Conservation (phyloP, 2,888 invertebrate species). For the Marasmarcha lunaedactyla region DNA sequence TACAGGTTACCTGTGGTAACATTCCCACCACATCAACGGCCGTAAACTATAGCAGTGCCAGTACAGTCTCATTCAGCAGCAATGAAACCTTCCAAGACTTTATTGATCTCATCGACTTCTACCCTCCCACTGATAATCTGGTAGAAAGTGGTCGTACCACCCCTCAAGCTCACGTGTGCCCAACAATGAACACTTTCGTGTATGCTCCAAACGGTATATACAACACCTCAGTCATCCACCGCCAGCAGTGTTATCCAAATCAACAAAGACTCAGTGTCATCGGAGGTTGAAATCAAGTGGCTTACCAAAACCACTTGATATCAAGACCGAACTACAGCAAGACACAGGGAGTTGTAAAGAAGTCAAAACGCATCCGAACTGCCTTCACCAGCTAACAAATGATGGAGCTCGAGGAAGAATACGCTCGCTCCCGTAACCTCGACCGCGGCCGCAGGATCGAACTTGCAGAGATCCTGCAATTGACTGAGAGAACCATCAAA, state of each 20-base stretch:
- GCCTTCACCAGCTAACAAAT: conserved; percentile 83
- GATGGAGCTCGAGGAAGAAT: conserved; percentile 81
- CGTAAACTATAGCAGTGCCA: no score
- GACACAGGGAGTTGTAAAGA: conserved; percentile 25
- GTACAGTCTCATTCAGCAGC: no score
- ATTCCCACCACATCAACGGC: no score
- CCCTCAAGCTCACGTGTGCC: no score
- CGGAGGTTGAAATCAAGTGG: not conserved
- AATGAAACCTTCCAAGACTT: no score
- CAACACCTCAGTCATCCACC: no score
- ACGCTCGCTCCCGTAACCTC: conserved; percentile 75
- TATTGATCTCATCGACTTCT: not conserved
- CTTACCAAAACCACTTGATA: not conserved
- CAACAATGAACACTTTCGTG: no score
- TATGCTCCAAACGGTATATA: no score
- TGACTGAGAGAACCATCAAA: conserved; percentile 70
- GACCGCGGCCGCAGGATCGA: conserved; percentile 79
- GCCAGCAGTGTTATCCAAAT: not conserved
- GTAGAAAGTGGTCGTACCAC: no score
- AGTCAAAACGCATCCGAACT: conserved; percentile 77
- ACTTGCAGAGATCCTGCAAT: conserved; percentile 36
- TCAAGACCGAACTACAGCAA: not conserved
- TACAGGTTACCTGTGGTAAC: no score
- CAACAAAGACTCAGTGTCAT: not conserved
- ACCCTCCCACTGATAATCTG: no score